Conservation (phyloP, 2,797 vertebrate genomes). For the Streptopelia turtur region DNA sequence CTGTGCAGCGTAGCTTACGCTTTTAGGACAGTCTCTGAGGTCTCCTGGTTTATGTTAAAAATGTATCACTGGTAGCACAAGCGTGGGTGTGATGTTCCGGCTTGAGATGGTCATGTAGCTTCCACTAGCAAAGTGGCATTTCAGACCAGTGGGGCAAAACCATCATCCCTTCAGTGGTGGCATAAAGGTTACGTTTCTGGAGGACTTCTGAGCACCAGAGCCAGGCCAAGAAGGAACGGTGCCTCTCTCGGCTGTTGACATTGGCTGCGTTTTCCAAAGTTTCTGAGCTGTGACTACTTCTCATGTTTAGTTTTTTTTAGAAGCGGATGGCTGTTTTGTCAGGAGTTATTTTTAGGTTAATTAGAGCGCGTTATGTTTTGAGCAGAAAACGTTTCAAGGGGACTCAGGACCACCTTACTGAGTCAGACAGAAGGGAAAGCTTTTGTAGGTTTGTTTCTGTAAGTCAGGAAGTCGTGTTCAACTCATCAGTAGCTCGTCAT, state of each 20-base stretch:
- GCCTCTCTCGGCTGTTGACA: background rate
- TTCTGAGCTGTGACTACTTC: conserved; percentile 4
- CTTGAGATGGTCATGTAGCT: background rate
- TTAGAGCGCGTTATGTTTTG: background rate
- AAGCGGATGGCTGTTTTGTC: background rate
- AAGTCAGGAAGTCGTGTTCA: background rate
- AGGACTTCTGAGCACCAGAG: background rate
- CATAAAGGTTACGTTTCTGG: background rate
- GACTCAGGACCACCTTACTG: background rate
- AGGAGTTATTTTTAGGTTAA: conserved; percentile 15
- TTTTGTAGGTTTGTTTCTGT: background rate
- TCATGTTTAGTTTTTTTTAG: background rate
- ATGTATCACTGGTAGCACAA: background rate
- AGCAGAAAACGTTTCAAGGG: background rate
- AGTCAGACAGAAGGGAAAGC: background rate
- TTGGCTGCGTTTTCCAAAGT: background rate
- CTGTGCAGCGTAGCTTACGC: fast-evolving
- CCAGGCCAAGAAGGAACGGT: background rate
- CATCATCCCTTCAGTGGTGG: fast-evolving
- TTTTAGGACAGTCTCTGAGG: background rate
- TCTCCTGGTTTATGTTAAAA: fast-evolving
- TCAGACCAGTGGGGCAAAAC: background rate
- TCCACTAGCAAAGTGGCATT: background rate
- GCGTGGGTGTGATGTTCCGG: background rate
- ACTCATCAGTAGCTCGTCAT: background rate